Base-by-base conservation (phyloP, 2,797 vertebrate species). In the Bradypodion ventrale region DNA sequence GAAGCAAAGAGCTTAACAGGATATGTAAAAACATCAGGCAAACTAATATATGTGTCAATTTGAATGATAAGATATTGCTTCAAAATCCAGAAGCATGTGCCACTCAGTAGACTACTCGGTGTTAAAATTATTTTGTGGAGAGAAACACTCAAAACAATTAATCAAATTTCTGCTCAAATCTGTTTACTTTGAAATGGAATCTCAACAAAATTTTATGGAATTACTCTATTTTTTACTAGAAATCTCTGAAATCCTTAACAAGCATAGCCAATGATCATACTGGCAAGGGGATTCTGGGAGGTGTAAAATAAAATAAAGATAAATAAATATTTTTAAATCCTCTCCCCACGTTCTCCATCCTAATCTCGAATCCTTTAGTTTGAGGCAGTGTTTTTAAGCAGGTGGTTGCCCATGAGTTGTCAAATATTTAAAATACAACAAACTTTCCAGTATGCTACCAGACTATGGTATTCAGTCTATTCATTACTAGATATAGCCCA, bases 21-120 rank as follows among this genome's bases (percentile, higher is more conserved):
- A 88, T 86, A 84, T 79, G 84, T 89, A 90, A 85, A 84, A 92
- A 88, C 90, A 91, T 88, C 86, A 85, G 87, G 83, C 77, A 66
- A 85, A 80, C 70, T 86, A 88, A 91, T 79, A 86, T 75, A 90
- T 87, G 87, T 92, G 89, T 93, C 90, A 94, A 93, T 91, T 90
- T 87, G 77, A 79, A 46, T 0, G 46, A 90, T 69, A 89, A n/a
- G 86, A 72, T 91, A 88, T 29, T 89, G 87, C 87, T 93, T 93
- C 87, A 92, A 95, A 95, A 89, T 82, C 80, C 90, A 90, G 87
- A 90, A 93, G 89, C 91, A 84, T 91, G 92, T 92, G 87, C 89
- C 92, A 94, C 73, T 87, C 87, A 92, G 84, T 90, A 92, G 91
- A 87, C 87, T 87, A 87, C 89, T 91, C 88, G 91, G 83, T 87